Evolutionary conservation across 2,113 vertebrate species (phyloP).

Genomic region (Condylura cristata): DNA sequence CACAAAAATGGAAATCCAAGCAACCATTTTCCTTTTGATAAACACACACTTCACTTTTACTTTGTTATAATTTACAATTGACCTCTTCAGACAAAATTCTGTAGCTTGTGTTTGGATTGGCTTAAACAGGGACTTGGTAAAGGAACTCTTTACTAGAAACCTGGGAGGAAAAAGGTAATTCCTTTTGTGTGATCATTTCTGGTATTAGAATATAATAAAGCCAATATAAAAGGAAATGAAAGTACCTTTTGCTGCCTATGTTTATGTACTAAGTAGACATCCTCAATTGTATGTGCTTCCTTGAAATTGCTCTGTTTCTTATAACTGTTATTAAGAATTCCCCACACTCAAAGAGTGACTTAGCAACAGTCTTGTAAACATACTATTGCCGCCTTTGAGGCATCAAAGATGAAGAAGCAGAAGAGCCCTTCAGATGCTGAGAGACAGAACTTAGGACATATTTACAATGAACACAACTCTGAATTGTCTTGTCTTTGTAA

Average conservation of each 20-base stretch:
- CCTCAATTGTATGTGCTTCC: background rate
- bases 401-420: background rate
- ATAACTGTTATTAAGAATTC: constrained; percentile 15
- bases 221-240: constrained; percentile 28
- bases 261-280: background rate
- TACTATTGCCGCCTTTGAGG: background rate
- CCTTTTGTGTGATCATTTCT: background rate
- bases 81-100: background rate
- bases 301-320: constrained; percentile 46
- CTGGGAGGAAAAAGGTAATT: background rate
- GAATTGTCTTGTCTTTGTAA: background rate
- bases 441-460: background rate
- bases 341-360: background rate
- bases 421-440: background rate
- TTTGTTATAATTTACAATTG: background rate
- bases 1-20: constrained; percentile 7
- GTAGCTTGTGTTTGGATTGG: background rate
- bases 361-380: background rate
- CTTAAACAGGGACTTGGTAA: background rate
- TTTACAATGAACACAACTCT: background rate
- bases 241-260: background rate
- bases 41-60: background rate
- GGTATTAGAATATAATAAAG: background rate
- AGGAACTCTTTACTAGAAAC: constrained; percentile 31
- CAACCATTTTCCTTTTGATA: background rate